These are phyloP conservation scores for Cotesia congregata DNA, from an alignment of 2,888 invertebrate species.

Conservation along the genomic window DNA sequence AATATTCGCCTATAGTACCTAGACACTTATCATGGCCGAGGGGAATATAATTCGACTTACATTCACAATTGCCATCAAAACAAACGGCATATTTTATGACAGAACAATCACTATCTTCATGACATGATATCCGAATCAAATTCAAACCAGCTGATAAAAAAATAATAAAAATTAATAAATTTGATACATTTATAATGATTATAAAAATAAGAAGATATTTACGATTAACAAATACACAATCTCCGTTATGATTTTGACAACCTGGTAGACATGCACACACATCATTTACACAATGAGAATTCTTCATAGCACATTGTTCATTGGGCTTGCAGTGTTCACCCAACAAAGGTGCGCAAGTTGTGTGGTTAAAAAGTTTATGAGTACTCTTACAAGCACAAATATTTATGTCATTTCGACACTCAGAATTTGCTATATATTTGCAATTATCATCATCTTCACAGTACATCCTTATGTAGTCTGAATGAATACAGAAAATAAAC, in stretches of 20 bases:
- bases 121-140: neutral
- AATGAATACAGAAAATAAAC: neutral
- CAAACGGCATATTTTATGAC: neutral
- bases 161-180: neutral
- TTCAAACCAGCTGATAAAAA: no score
- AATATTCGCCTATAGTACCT: neutral
- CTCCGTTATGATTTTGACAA: neutral
- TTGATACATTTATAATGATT: neutral
- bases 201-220: neutral
- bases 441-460: neutral
- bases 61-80: neutral
- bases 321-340: neutral
- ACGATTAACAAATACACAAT: neutral
- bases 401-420: neutral
- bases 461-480: neutral
- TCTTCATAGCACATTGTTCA: neutral
- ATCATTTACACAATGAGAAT: neutral
- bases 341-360: neutral
- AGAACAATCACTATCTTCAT: neutral
- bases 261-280: neutral
- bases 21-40: neutral
- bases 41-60: neutral
- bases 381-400: neutral
- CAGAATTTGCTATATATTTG: neutral
- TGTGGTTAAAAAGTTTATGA: neutral